A percentile compares a stretch with the other conserved stretches of the same genome.
Conservation (phyloP, 2,113 vertebrate species). For the Xenus cinereus region DNA sequence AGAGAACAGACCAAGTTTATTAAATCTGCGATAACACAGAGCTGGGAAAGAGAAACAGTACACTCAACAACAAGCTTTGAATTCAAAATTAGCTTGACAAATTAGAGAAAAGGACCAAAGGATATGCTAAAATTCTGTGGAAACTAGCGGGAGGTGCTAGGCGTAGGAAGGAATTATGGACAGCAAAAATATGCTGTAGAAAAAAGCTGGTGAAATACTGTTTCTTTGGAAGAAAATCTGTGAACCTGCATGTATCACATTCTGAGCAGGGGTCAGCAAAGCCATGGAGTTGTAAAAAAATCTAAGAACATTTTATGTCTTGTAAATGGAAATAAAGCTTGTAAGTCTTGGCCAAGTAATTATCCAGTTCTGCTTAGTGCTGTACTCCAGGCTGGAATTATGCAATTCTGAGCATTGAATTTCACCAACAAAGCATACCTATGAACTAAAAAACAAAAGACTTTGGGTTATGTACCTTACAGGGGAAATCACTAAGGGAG, state of each 20-base stretch:
- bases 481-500: neutral
- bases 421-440: neutral
- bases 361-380: neutral
- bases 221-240: constrained; percentile 23
- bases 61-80: neutral
- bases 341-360: neutral
- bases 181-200: constrained; percentile 36
- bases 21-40: neutral
- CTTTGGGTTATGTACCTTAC: neutral
- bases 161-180: constrained; percentile 34
- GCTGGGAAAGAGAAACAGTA: neutral
- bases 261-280: constrained; percentile 9
- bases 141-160: neutral
- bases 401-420: neutral
- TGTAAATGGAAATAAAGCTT: constrained; percentile 32
- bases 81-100: constrained; percentile 35
- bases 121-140: neutral
- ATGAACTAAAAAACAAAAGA: neutral
- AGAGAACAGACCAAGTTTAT: neutral
- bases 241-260: constrained; percentile 35
- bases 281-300: constrained; percentile 22
- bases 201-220: constrained; percentile 11
- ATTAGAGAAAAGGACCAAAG: neutral
- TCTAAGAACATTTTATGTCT: constrained; percentile 22
- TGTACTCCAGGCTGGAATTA: neutral